Evolutionary conservation across 2,797 vertebrate species (phyloP).

Genomic region (Esox masquinongy): DNA sequence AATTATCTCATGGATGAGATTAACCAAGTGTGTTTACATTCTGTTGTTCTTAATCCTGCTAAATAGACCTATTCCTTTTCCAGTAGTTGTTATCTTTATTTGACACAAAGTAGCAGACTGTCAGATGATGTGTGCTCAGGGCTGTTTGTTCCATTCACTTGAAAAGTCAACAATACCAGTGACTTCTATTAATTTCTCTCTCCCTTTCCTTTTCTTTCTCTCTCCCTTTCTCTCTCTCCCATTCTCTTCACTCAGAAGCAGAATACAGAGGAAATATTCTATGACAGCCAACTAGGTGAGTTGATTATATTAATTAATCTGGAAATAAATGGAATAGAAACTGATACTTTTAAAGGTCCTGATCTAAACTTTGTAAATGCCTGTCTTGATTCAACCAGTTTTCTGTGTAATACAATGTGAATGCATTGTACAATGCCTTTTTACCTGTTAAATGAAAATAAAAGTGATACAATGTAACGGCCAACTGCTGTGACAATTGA

Average conservation of each 20-base stretch:
- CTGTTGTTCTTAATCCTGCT: background rate
- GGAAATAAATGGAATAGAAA: background rate
- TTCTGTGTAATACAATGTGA: background rate
- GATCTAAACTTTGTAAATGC: background rate
- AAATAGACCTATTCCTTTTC: background rate
- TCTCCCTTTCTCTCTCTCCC: constrained; percentile 38
- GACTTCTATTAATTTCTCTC: constrained; percentile 33
- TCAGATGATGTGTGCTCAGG: background rate
- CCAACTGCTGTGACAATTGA: background rate
- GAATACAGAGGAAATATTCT: constrained; percentile 55
- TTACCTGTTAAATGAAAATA: background rate
- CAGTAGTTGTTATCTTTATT: background rate
- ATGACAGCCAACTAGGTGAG: constrained; percentile 74
- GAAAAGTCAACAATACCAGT: background rate
- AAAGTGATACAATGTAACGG: background rate
- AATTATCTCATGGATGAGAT: constrained; percentile 4
- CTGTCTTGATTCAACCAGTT: background rate
- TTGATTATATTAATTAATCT: constrained; percentile 21
- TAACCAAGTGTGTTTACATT: constrained; percentile 13
- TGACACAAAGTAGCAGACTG: background rate
- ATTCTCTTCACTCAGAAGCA: constrained; percentile 67
- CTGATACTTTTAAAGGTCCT: background rate
- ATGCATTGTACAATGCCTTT: background rate
- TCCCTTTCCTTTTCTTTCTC: constrained; percentile 26
- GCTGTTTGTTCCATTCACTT: background rate